These are phyloP conservation scores for Drosophila cardini DNA, from an alignment of 1,140 invertebrate species.

Conservation along the genomic window DNA sequence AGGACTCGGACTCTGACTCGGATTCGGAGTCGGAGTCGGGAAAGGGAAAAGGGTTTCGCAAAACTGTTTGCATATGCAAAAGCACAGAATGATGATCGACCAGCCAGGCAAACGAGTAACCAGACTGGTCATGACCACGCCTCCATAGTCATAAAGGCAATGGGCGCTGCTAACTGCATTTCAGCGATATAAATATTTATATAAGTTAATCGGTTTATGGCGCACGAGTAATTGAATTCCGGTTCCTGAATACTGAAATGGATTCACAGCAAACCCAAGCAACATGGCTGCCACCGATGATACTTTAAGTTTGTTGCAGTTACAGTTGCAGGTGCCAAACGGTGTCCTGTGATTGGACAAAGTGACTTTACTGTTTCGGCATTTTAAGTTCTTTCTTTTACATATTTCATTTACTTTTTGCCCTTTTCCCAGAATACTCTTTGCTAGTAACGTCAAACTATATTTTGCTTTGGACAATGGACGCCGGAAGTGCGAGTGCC, in stretches of 20 bases:
- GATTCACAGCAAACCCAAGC: conserved; percentile 17
- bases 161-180: conserved; percentile 58
- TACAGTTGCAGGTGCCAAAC: not conserved
- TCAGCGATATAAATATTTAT: conserved; percentile 82
- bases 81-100: conserved; percentile 42
- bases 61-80: conserved; percentile 79
- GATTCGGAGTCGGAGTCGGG: not conserved
- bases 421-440: conserved; percentile 4
- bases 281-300: conserved; percentile 10
- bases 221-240: conserved; percentile 81
- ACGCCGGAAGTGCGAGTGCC: conserved; percentile 61
- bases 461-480: conserved; percentile 20
- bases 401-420: conserved; percentile 6
- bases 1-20: not conserved
- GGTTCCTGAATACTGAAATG: conserved; percentile 29
- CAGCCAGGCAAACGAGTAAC: not conserved
- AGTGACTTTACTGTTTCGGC: conserved; percentile 2
- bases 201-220: conserved; percentile 83
- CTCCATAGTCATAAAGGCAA: conserved; percentile 54
- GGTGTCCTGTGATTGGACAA: conserved; percentile 30
- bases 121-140: conserved; percentile 37
- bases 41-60: not conserved
- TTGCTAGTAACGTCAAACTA: conserved; percentile 22
- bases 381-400: not conserved
- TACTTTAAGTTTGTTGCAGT: not conserved